Conservation (phyloP, 2,797 vertebrate species). For the Hypotaenidia okinawae region DNA sequence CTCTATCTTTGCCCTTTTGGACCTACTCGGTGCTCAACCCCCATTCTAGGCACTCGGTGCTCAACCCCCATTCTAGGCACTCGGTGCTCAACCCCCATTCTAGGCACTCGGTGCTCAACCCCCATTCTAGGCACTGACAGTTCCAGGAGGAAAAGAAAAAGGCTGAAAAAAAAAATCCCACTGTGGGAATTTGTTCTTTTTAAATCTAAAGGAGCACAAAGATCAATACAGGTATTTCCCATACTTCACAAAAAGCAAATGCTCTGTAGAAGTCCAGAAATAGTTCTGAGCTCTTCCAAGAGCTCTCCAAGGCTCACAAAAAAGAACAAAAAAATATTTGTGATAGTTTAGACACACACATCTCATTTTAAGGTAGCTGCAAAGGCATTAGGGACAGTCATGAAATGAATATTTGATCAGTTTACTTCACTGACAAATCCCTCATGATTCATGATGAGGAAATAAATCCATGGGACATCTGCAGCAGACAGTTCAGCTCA, state of each 20-base stretch:
- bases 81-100: too few relatives aligned
- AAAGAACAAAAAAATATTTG: neutral
- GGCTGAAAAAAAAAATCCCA: neutral
- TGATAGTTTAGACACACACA: neutral
- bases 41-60: too few relatives aligned
- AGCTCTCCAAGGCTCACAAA: neutral
- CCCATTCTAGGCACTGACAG: neutral
- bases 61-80: too few relatives aligned
- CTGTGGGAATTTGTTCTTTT: neutral
- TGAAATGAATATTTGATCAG: neutral
- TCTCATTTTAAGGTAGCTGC: conserved; percentile 3
- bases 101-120: too few relatives aligned
- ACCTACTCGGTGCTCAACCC: neutral
- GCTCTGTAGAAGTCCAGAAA: neutral
- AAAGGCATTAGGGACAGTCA: neutral
- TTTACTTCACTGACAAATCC: conserved; percentile 25
- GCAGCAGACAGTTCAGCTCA: conserved; percentile 3
- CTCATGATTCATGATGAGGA: conserved; percentile 13
- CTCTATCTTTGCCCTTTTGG: neutral
- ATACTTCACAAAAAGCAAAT: neutral
- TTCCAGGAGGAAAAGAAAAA: neutral
- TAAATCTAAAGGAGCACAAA: neutral
- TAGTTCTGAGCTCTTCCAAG: neutral
- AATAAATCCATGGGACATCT: conserved; percentile 33
- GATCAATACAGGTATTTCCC: neutral